These are phyloP conservation scores for Dicrurus megarhynchus DNA, from an alignment of 2,113 vertebrate genomes.

Conservation along the genomic window DNA sequence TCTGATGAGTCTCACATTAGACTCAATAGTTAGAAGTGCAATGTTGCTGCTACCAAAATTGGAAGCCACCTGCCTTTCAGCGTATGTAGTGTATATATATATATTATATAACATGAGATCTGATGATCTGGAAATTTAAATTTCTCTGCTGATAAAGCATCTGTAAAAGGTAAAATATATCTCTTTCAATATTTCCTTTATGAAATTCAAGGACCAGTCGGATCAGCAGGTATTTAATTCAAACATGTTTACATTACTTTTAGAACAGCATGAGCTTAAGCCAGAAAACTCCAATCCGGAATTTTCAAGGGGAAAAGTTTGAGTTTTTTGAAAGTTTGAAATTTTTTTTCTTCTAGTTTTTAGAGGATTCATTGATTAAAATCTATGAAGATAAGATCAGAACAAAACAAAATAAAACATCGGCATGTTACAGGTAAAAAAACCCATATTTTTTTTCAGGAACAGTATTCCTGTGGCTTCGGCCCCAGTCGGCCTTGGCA, in stretches of 20 bases:
- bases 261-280: not conserved
- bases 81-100: not conserved
- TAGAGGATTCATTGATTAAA: not conserved
- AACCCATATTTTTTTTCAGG: rapidly evolving
- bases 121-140: not conserved
- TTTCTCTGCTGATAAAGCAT: not conserved
- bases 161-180: not conserved
- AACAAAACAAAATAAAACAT: not conserved
- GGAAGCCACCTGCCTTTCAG: not conserved
- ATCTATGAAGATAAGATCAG: not conserved
- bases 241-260: not conserved
- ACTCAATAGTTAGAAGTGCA: not conserved
- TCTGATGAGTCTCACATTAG: not conserved
- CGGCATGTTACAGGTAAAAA: not conserved
- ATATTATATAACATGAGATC: not conserved
- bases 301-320: not conserved
- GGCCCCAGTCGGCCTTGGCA: too few species aligned
- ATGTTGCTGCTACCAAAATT: not conserved
- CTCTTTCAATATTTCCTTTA: not conserved
- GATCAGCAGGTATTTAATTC: not conserved
- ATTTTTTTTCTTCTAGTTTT: not conserved
- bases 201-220: not conserved
- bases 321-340: not conserved
- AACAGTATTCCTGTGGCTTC: too few species aligned
- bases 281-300: not conserved